Evolutionary conservation across 1,140 invertebrate genomes (phyloP), one percentile per base, ranked within the genome.

Genomic region (Micrasema minimum): DNA sequence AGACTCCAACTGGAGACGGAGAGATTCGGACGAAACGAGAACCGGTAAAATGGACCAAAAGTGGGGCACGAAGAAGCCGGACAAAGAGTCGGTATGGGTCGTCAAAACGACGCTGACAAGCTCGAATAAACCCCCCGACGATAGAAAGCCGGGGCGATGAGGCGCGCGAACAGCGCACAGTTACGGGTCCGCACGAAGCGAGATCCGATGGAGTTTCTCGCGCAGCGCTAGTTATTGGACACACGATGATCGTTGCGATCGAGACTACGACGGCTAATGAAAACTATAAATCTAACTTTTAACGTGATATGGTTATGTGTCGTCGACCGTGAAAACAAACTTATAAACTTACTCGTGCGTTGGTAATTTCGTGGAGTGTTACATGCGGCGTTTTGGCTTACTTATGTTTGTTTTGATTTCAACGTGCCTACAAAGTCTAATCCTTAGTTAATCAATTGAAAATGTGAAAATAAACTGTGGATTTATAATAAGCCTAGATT

Each of bases 211-310:
- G 83, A 85, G 14, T 81, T n/a, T 83, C 1, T 82, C 82, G 0
- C 77, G 82, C 50, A 83, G 79, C 57, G 77, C 82, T 7, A 84
- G 83, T 55, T 85, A 85, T 35, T 85, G 83, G 83, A 82, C 83
- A 67, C 83, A 85, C 45, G 83, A 85, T 48, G 82, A 85, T 50
- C 66, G 83, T n/a, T 84, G 81, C 75, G 82, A 84, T 64, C 82
- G 80, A 51, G 82, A 85, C 45, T 85, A 85, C 35, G 81, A 80
- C 53, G 83, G 81, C 80, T 85, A 22, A 51, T 51, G 26, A 12
- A 83, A 57, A 80, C 82, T 26, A 14, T 46, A 41, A 18, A n/a
- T 43, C 20, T 38, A 45, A 43, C 41, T 43, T 43, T 43, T 3
- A 43, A n/a, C 41, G 9, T 14, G n/a, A n/a, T n/a, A n/a, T n/a